phyloP scores from a whole-genome alignment of 1,140 invertebrate species.

The Nephotettix cincticeps region DNA sequence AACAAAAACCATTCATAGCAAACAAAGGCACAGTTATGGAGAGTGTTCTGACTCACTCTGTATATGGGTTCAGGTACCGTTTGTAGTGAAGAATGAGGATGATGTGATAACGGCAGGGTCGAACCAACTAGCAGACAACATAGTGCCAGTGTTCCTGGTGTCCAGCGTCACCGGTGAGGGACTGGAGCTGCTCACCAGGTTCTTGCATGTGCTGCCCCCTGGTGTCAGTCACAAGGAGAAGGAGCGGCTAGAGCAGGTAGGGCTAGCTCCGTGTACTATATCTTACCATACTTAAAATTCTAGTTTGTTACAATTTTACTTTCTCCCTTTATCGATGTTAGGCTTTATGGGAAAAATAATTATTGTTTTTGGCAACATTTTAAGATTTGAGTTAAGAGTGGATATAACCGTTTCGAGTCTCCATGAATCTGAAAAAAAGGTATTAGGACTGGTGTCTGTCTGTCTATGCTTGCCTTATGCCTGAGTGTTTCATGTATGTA shows the following conservation, averaged over 20 bases:
- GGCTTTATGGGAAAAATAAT: no score
- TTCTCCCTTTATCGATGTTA: no score
- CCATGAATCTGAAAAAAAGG: no score
- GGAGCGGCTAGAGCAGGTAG: constrained; percentile 66
- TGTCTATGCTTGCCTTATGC: no score
- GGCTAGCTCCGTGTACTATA: constrained; percentile 20
- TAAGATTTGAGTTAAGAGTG: no score
- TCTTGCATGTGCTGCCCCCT: constrained; percentile 72
- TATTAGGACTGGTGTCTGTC: no score
- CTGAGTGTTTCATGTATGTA: no score
- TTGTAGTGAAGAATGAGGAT: constrained; percentile 66
- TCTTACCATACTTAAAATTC: no score
- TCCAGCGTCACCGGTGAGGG: constrained; percentile 92
- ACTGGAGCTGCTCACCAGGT: constrained; percentile 74
- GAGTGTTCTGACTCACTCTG: neutral
- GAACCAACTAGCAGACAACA: constrained; percentile 59
- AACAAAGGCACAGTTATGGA: neutral
- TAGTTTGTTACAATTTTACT: constrained; percentile 18
- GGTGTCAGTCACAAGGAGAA: constrained; percentile 66
- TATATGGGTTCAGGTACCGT: constrained; percentile 54
- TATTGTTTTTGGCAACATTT: no score
- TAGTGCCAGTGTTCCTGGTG: constrained; percentile 89
- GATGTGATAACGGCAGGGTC: constrained; percentile 69
- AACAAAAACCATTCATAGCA: neutral
- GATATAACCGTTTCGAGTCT: no score